Evolutionary conservation across 2,113 vertebrate species (phyloP).

Genomic region (Plestiodon gilberti): DNA sequence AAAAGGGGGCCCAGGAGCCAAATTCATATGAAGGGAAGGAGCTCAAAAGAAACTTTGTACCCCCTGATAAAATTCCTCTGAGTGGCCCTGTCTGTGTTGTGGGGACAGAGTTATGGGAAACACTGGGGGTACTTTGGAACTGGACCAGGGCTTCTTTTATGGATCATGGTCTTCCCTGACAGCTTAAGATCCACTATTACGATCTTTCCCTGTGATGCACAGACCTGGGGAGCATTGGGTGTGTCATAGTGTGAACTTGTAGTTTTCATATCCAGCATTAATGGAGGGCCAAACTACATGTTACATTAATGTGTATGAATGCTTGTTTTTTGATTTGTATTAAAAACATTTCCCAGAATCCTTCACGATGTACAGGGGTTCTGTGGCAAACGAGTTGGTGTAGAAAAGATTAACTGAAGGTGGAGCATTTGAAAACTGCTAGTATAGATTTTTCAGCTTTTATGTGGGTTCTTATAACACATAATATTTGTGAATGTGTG

Average conservation of each 20-base stretch:
- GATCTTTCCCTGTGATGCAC: background rate
- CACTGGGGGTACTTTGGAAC: background rate
- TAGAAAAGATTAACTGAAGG: background rate
- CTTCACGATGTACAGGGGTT: background rate
- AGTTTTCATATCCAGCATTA: no score
- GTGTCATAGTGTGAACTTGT: background rate
- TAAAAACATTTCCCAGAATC: background rate
- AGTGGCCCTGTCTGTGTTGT: background rate
- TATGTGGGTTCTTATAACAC: background rate
- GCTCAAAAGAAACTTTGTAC: no score
- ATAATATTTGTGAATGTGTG: background rate
- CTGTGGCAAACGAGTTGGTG: background rate
- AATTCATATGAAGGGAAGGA: no score
- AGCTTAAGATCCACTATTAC: background rate
- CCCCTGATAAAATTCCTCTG: no score
- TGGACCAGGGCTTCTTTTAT: background rate
- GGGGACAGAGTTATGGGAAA: background rate
- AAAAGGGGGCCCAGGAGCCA: no score
- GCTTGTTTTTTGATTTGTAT: no score
- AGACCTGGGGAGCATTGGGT: background rate
- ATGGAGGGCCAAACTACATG: no score
- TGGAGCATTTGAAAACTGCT: background rate
- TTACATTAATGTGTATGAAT: no score
- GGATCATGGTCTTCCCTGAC: background rate
- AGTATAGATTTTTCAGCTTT: background rate